Evolutionary conservation across 2,888 invertebrate genomes (phyloP).

Genomic region (Drosophila vallismaia): DNA sequence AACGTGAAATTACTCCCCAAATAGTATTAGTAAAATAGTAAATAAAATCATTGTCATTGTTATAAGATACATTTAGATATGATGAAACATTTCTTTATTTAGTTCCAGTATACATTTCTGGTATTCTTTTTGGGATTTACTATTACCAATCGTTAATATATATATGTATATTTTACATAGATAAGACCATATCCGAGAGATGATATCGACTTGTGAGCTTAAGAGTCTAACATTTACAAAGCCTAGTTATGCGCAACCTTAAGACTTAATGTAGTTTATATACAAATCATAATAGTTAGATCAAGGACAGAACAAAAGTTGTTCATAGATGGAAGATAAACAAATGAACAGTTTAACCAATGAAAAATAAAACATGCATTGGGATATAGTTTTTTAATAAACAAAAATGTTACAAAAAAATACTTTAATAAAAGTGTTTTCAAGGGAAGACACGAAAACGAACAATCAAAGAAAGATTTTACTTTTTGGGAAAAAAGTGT

Average conservation of each 20-base stretch:
- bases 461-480: conserved; percentile 2
- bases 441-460: neutral
- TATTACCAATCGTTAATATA: conserved; percentile 50
- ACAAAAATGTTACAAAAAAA: neutral
- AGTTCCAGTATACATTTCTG: conserved; percentile 24
- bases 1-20: neutral
- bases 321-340: conserved; percentile 19
- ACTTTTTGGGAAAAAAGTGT: neutral
- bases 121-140: conserved; percentile 18
- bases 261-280: conserved; percentile 44
- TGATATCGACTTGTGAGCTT: conserved; percentile 38
- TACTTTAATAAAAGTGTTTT: neutral
- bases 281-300: conserved; percentile 48
- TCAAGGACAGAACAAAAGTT: conserved; percentile 10
- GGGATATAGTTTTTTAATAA: neutral
- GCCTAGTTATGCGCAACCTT: conserved; percentile 27
- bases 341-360: conserved; percentile 2
- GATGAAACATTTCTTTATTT: conserved; percentile 52
- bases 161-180: conserved; percentile 23
- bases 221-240: conserved; percentile 55
- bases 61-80: neutral
- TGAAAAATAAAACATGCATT: conserved; percentile 1
- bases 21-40: neutral
- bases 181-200: conserved; percentile 25
- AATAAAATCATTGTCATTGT: neutral